These are phyloP conservation scores for Rhinolophus sinicus DNA, from an alignment of 2,113 vertebrate genomes.

Conservation along the genomic window DNA sequence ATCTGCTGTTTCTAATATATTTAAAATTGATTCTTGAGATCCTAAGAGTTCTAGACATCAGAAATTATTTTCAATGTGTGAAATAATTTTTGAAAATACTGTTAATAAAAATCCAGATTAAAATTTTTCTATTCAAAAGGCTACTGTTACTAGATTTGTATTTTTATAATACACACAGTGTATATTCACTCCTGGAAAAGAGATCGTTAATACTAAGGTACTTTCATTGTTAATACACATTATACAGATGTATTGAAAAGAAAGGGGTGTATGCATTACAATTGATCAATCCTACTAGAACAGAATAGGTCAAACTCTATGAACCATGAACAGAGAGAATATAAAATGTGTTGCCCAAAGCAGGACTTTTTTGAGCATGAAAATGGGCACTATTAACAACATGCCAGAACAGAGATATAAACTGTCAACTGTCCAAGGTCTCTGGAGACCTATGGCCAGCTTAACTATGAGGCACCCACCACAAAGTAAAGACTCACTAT, in stretches of 20 bases:
- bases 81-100: not conserved
- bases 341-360: not conserved
- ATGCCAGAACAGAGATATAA: not conserved
- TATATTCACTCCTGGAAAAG: not conserved
- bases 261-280: not conserved
- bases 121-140: constrained; percentile 2
- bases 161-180: not conserved
- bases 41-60: not conserved
- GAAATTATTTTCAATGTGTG: not conserved
- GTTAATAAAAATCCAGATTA: not conserved
- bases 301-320: not conserved
- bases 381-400: not conserved
- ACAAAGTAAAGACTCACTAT: not conserved
- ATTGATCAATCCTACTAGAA: not conserved
- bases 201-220: not conserved
- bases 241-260: not conserved
- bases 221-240: not conserved
- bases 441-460: not conserved
- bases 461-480: not conserved
- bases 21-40: constrained; percentile 5
- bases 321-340: not conserved
- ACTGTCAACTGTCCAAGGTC: not conserved
- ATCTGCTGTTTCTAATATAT: not conserved
- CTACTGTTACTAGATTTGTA: not conserved
- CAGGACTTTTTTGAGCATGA: not conserved